These are phyloP conservation scores for Zaprionus lachaisei DNA, from an alignment of 1,140 invertebrate genomes.

Conservation along the genomic window DNA sequence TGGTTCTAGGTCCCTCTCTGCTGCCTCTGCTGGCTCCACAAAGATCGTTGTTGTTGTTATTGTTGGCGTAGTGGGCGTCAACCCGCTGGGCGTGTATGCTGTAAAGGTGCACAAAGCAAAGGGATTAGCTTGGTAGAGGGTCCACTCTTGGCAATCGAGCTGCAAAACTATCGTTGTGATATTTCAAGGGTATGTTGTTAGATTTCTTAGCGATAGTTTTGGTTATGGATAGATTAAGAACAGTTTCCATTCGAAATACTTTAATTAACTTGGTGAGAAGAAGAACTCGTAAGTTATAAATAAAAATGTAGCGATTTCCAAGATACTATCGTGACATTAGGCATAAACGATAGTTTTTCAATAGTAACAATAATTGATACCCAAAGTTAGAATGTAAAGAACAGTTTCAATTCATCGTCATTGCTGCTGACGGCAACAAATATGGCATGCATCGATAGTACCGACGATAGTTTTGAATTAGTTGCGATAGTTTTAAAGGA, in stretches of 20 bases:
- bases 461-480: background rate
- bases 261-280: too few species aligned
- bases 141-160: too few species aligned
- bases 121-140: background rate
- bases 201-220: background rate
- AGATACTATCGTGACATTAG: too few species aligned
- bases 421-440: background rate
- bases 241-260: too few species aligned
- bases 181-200: background rate
- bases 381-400: too few species aligned
- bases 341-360: too few species aligned
- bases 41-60: conserved; percentile 25
- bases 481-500: too few species aligned
- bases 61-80: conserved; percentile 56
- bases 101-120: background rate
- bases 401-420: background rate
- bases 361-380: too few species aligned
- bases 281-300: too few species aligned
- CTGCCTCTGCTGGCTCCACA: background rate
- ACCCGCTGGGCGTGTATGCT: conserved; percentile 42
- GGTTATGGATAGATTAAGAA: too few species aligned
- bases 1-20: background rate
- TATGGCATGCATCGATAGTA: background rate
- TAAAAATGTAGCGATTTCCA: too few species aligned
- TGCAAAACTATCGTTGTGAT: background rate